Base-by-base conservation (phyloP, 2,113 vertebrate genomes). In the Opisthocomus hoazin region DNA sequence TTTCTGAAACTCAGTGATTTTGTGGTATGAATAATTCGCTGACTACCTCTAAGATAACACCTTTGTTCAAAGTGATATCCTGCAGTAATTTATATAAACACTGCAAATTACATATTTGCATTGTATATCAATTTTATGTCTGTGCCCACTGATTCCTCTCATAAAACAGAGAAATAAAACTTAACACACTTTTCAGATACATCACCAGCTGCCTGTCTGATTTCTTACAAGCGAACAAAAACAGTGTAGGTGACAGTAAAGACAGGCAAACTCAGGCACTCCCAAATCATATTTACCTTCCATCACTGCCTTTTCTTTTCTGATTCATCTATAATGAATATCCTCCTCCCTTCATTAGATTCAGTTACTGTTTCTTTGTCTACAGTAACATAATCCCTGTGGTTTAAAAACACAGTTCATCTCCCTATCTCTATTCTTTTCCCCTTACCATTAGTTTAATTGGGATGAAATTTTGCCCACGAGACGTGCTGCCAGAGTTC, bases 271-370 rank as follows among this genome's bases (percentile, higher is more conserved):
- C 50, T 73, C 76, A 91, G 53, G 60, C 53, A 58, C 12, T 86
- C 12, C 12, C 32, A 95, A 97, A 94, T 63, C 37, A 15, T 83
- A 80, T 91, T 91, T 93, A 65, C 58, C 43, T 85, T 88, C 61
- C 54, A 73, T 73, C 68, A 83, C 56, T 51, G 78, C 58, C 75
- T 88, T 80, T 63, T 87, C 53, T 77, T 69, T 90, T 90, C 88
- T 75, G 79, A 94, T 90, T 96, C 88, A 92, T 91, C 63, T 77
- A 46, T 91, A 96, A 94, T 95, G 66, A 88, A 91, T 80, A 94
- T 34, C 71, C 20, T 87, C 10, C 60, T 84, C 54, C 86, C 53
- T 80, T 84, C 46, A 86, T 61, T 74, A 94, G 96, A 90, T 88
- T 78, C 76, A 78, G 60, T 93, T 87, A 88, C 93, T 88, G 21